These are phyloP conservation scores for Fratercula arctica DNA, from an alignment of 2,797 vertebrate species.

Conservation along the genomic window DNA sequence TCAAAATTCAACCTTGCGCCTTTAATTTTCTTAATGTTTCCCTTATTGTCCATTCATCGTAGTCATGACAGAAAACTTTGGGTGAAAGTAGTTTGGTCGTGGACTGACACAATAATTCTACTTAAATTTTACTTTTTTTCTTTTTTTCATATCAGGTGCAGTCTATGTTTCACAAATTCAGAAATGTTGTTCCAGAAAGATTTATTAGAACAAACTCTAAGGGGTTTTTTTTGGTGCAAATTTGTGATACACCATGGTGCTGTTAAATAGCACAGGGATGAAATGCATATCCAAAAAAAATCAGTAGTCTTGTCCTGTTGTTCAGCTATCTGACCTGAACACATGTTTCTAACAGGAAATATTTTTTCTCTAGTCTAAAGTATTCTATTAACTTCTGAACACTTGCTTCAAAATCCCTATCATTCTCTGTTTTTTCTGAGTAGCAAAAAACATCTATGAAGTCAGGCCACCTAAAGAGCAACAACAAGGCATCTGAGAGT, in stretches of 20 bases:
- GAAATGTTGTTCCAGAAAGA: neutral
- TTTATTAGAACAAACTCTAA: neutral
- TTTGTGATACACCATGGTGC: neutral
- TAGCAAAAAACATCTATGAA: constrained; percentile 28
- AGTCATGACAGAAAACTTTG: neutral
- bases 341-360: constrained; percentile 19
- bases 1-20: neutral
- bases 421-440: neutral
- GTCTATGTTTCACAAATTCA: neutral
- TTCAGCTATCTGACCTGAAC: constrained; percentile 6
- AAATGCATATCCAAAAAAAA: neutral
- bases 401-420: constrained; percentile 36
- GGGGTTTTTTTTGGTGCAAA: neutral
- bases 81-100: neutral
- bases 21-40: neutral
- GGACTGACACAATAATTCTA: neutral
- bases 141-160: neutral
- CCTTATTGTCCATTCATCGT: neutral
- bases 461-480: constrained; percentile 14
- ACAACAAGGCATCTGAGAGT: neutral
- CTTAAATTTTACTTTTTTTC: neutral
- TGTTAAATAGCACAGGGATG: neutral
- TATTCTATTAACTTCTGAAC: constrained; percentile 46
- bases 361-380: constrained; percentile 27
- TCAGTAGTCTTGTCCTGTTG: neutral